Base-by-base conservation (phyloP, 2,888 invertebrate genomes). In the Pammene fasciana region DNA sequence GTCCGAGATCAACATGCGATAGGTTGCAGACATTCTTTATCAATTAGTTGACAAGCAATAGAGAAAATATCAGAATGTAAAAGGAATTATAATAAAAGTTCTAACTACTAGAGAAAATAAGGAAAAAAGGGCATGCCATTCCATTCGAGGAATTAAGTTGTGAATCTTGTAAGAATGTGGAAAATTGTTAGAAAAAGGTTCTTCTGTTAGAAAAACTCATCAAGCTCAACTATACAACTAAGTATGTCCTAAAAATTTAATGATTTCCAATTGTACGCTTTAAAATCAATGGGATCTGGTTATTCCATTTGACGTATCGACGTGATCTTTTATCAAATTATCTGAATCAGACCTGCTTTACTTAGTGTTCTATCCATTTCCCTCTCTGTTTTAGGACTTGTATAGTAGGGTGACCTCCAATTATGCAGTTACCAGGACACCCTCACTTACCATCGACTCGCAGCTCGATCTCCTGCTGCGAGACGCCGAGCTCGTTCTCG, bases 401-500 rank as follows among this genome's bases (percentile, higher is more conserved):
- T 0, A 48, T 48, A 16, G 26, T 16, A 50, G 18, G 18, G 5
- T 3, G 16, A 10, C 10, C 13, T 48, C 48, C n/a, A 26, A 38
- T 38, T 38, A 38, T 9, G 38, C 6, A 38, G 9, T 38, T 5
- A 38, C 1, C 38, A 7, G 38, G 38, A 38, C 38, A 9, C 0
- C 43, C n/a, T 18, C 18, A 84, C 94, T 90, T 89, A 97, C 97
- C 97, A 84, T 94, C 94, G 61, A 97, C 95, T 72, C 94, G 93
- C 10, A 98, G 92, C 68, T 92, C 93, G 68, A 97, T 94, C 86
- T 96, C 95, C 77, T 95, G 94, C 43, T 94, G 93, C 13, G 96
- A 95, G 60, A 93, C 86, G 16, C 96, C 96, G 36, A 96, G 87
- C 2, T 94, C 94, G 86, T 98, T 98, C 82, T 96, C 95, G 0